These are phyloP conservation scores for Agonum fuliginosum DNA, from an alignment of 2,888 invertebrate genomes.

Conservation along the genomic window DNA sequence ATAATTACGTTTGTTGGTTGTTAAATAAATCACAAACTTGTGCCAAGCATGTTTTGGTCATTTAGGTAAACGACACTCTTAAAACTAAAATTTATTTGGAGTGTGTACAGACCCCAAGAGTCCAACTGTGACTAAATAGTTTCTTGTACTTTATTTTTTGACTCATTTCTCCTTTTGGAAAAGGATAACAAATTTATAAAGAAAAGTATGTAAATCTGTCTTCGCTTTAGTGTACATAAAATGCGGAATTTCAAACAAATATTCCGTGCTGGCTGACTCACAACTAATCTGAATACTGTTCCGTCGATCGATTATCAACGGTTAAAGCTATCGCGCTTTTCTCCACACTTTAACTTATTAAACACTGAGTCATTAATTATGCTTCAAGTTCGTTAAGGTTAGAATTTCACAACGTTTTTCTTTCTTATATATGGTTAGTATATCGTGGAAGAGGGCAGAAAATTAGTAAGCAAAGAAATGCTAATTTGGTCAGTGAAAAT, in stretches of 20 bases:
- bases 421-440: not conserved
- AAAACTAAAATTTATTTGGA: too few species aligned
- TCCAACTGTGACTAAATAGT: too few species aligned
- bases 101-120: too few species aligned
- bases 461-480: not conserved
- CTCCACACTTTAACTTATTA: not conserved
- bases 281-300: not conserved
- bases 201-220: not conserved
- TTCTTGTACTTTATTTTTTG: too few species aligned
- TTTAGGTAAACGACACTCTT: too few species aligned
- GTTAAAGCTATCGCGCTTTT: not conserved
- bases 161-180: too few species aligned
- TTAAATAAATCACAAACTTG: too few species aligned
- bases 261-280: constrained; percentile 3
- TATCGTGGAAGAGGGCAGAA: too few species aligned
- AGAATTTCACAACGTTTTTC: not conserved
- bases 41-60: too few species aligned
- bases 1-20: too few species aligned
- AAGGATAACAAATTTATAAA: too few species aligned
- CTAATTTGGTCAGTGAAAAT: constrained; percentile 2
- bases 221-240: not conserved
- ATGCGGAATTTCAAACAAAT: not conserved
- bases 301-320: constrained; percentile 1
- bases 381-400: not conserved
- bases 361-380: constrained; percentile 10